phyloP scores from a whole-genome alignment of 2,797 vertebrate genomes.

The Trachurus trachurus region DNA sequence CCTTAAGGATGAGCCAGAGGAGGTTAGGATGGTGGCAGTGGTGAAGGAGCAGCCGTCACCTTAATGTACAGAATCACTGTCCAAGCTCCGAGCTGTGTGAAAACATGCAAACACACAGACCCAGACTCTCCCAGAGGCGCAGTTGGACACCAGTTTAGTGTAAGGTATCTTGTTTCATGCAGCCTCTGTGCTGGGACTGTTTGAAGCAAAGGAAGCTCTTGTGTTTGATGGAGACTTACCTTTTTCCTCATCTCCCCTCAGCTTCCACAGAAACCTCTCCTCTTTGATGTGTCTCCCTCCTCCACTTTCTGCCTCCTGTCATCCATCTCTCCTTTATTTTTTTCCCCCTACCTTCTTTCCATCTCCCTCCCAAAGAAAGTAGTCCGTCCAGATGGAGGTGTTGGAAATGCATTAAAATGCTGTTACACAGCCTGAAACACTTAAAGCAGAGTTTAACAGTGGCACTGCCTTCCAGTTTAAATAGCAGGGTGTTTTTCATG shows the following conservation, averaged over 20 bases:
- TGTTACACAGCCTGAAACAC: constrained; percentile 29
- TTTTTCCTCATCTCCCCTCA: constrained; percentile 75
- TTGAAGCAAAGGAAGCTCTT: constrained; percentile 78
- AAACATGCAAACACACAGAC: constrained; percentile 65
- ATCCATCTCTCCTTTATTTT: constrained; percentile 60
- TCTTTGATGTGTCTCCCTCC: constrained; percentile 76
- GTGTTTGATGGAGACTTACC: constrained; percentile 81
- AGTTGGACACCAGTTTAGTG: constrained; percentile 77
- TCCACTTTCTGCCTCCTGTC: constrained; percentile 71
- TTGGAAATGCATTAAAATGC: constrained; percentile 64
- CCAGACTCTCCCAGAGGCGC: constrained; percentile 57
- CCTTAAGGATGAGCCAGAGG: neutral
- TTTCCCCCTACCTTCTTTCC: constrained; percentile 35
- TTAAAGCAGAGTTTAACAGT: constrained; percentile 36
- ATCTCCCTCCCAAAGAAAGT: constrained; percentile 44
- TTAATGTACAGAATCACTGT: constrained; percentile 49
- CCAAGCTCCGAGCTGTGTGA: constrained; percentile 49
- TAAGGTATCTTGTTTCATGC: constrained; percentile 77
- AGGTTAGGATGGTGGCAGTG: constrained; percentile 20
- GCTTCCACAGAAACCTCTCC: constrained; percentile 69
- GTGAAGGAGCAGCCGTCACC: constrained; percentile 27
- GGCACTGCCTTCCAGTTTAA: constrained; percentile 24
- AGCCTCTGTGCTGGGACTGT: constrained; percentile 69
- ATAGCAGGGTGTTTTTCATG: constrained; percentile 15
- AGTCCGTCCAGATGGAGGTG: constrained; percentile 72